These are phyloP conservation scores for Nanorana parkeri DNA, from an alignment of 2,113 vertebrate genomes.

Conservation along the genomic window DNA sequence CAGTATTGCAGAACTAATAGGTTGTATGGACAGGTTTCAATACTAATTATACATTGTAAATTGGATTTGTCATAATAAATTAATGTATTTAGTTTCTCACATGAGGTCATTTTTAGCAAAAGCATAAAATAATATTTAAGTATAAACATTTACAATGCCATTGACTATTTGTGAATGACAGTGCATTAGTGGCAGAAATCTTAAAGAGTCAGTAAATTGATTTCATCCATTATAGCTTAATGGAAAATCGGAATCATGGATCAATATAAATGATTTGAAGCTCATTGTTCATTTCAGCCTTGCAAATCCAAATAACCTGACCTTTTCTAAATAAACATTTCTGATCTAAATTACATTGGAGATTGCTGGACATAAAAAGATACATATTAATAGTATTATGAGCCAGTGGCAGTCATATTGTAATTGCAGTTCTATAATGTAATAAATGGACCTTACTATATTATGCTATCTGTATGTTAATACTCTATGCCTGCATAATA, in stretches of 20 bases:
- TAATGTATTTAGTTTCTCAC: too few species aligned
- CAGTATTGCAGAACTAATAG: too few species aligned
- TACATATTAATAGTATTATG: not conserved
- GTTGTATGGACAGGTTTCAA: too few species aligned
- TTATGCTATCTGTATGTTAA: not conserved
- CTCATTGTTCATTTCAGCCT: constrained; percentile 25
- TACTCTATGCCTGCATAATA: not conserved
- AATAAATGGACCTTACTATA: constrained; percentile 1
- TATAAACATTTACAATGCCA: not conserved
- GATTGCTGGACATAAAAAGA: not conserved
- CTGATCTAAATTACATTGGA: constrained; percentile 11
- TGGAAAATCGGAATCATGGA: constrained; percentile 37
- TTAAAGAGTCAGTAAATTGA: constrained; percentile 1
- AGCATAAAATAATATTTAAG: too few species aligned
- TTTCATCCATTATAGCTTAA: constrained; percentile 29
- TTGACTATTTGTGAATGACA: not conserved
- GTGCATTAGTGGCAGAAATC: constrained; percentile 8
- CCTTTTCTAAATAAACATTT: constrained; percentile 37
- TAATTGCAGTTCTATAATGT: constrained; percentile 17
- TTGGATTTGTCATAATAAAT: too few species aligned
- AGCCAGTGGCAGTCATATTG: not conserved
- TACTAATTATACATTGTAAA: too few species aligned
- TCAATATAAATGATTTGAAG: constrained; percentile 43
- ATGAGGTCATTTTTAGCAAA: too few species aligned
- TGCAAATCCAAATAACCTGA: constrained; percentile 14